Percentiles rank a stretch among this genome's conserved stretches.
Conservation (phyloP, 1,140 invertebrate species). For the Druon quercuslanigerum region DNA sequence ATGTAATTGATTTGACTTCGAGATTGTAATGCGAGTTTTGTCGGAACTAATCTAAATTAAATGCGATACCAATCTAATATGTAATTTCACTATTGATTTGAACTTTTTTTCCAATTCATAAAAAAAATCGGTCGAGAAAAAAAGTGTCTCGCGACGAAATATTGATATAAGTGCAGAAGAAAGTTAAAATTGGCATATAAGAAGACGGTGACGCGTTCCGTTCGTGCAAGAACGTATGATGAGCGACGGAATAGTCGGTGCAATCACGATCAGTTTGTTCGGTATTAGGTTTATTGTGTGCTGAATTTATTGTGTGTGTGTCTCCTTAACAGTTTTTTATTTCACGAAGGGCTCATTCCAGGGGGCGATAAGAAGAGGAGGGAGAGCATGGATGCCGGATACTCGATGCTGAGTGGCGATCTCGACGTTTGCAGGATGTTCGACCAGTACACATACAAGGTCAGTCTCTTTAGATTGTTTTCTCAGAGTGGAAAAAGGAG, state of each 20-base stretch:
- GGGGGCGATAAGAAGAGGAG: constrained; percentile 66
- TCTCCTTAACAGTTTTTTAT: constrained; percentile 45
- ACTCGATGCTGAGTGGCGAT: constrained; percentile 79
- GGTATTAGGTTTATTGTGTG: constrained; percentile 57
- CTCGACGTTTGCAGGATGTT: constrained; percentile 82
- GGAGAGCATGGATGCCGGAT: constrained; percentile 80
- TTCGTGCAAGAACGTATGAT: constrained; percentile 49
- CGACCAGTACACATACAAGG: constrained; percentile 82
- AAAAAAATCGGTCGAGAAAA: neutral
- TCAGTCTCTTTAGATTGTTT: constrained; percentile 59
- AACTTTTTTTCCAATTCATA: neutral
- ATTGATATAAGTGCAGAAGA: neutral
- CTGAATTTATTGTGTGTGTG: constrained; percentile 37
- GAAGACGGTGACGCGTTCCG: neutral
- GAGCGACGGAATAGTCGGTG: constrained; percentile 71
- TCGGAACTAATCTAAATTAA: no score
- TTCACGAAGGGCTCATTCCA: constrained; percentile 61
- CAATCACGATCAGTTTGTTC: constrained; percentile 71
- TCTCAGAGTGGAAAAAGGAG: neutral
- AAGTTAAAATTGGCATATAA: neutral
- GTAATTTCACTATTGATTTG: neutral
- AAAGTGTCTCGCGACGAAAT: neutral
- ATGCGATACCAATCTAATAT: no score
- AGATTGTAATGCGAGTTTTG: no score
- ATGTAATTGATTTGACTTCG: no score